Evolutionary conservation across 2,888 invertebrate species (phyloP), one percentile per base, ranked within the genome.

Genomic region (Phalera bucephala): DNA sequence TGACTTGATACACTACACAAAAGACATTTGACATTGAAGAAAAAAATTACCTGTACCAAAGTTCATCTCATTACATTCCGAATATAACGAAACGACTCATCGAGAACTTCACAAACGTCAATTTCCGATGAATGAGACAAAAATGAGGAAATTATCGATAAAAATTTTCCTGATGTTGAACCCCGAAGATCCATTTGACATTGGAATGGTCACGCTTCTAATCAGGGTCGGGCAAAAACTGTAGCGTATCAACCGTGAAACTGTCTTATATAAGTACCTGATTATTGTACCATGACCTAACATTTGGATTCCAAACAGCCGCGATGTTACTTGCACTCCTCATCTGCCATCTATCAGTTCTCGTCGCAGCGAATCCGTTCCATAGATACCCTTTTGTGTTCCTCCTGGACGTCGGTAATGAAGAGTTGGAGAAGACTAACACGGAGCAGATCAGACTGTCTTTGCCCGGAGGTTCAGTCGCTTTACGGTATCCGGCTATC

Each of bases 341-440:
- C 10, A 21, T 72, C 36, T 59, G 43, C 40, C 63, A 76, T 40
- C 40, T 75, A 31, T 44, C 68, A 36, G 53, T 63, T 29, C 39
- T 74, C 8, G 52, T 58, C 12, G 40, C 62, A 6, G 80, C 78
- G 1, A 81, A 72, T 61, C 83, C 89, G 4, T 80, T 84, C 33
- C 83, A 84, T 44, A 85, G 84, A 52, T 88, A 86, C 36, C 89
- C 89, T 1, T 87, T 74, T 45, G 79, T 82, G 27, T 89, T 87
- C 43, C 55, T 88, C 15, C 60, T 89, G 12, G 89, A 89, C 47
- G 70, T 88, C 28, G 89, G 89, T 29, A 89, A 89, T 76, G 89
- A 89, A 80, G 88, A 86, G 59, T 45, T 88, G 14, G 66, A 83
- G 39, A 80, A 80, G 28, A 74, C 77, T 1, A 77, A 70, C 31